Percentiles rank a stretch among this genome's conserved stretches.
Conservation (phyloP, 2,797 vertebrate species). For the Nyctalus aviator region DNA sequence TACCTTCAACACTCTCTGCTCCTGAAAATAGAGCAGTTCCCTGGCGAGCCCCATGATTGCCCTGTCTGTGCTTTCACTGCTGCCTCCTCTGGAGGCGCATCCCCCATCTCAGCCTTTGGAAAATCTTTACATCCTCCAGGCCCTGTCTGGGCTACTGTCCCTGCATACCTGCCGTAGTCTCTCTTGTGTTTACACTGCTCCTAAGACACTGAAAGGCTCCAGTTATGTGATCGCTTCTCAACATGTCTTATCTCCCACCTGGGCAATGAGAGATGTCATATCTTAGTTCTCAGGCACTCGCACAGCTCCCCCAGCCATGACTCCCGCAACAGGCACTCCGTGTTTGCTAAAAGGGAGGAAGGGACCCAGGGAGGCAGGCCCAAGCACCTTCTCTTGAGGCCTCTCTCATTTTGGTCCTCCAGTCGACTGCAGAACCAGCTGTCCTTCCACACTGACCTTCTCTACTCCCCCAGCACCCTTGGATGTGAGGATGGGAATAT, state of each 20-base stretch:
- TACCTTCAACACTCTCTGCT: no score
- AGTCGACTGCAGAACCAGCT: neutral
- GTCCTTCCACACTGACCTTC: neutral
- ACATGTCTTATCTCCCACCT: neutral
- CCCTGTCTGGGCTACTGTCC: neutral
- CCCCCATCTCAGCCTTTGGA: neutral
- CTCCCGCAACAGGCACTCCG: neutral
- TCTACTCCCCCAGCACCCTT: neutral
- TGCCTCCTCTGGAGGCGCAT: neutral
- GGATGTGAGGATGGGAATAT: neutral
- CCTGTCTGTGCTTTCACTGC: neutral
- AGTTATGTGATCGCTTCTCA: neutral
- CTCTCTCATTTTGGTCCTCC: neutral
- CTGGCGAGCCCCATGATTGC: neutral
- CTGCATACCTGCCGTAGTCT: neutral
- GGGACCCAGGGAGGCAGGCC: neutral
- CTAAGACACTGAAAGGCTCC: neutral
- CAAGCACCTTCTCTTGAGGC: accelerated
- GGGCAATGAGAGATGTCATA: neutral
- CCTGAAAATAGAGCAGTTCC: neutral
- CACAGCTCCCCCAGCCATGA: neutral
- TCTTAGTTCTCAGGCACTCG: neutral
- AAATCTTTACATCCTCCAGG: neutral
- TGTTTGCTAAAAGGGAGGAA: neutral
- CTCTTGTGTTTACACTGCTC: neutral